These are phyloP conservation scores for Saguinus midas DNA, from an alignment of 2,113 vertebrate genomes.

Conservation along the genomic window DNA sequence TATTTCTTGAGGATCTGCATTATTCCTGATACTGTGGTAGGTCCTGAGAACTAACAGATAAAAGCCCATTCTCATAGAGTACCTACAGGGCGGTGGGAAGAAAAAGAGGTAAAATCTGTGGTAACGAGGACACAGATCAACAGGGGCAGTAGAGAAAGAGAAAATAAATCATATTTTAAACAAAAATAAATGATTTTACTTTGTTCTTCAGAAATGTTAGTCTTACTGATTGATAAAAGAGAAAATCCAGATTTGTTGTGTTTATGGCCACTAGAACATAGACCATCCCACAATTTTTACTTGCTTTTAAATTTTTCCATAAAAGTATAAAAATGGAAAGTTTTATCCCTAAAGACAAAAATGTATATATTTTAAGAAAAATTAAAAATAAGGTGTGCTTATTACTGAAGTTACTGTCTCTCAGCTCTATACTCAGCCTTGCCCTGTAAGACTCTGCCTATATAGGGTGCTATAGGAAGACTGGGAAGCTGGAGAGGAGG, in stretches of 20 bases:
- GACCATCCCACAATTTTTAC: neutral
- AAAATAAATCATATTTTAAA: neutral
- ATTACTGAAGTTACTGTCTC: neutral
- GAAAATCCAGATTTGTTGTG: neutral
- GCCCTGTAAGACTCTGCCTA: neutral
- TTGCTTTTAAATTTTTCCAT: neutral
- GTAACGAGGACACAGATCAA: neutral
- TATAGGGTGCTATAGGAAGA: neutral
- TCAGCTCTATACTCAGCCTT: neutral
- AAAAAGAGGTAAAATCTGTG: neutral
- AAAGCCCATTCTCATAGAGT: neutral
- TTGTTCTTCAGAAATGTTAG: neutral
- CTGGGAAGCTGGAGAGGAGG: neutral
- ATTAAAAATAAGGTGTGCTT: neutral
- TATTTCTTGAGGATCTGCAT: neutral
- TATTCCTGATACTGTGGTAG: neutral
- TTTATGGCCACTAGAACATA: neutral
- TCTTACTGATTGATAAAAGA: neutral
- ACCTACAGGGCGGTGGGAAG: neutral
- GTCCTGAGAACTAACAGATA: neutral
- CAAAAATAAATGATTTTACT: neutral
- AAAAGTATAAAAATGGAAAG: neutral
- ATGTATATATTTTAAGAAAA: neutral
- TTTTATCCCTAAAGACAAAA: neutral
- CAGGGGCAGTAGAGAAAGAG: neutral